These are phyloP conservation scores for Leptura quadrifasciata DNA, from an alignment of 2,888 invertebrate genomes.

Conservation along the genomic window DNA sequence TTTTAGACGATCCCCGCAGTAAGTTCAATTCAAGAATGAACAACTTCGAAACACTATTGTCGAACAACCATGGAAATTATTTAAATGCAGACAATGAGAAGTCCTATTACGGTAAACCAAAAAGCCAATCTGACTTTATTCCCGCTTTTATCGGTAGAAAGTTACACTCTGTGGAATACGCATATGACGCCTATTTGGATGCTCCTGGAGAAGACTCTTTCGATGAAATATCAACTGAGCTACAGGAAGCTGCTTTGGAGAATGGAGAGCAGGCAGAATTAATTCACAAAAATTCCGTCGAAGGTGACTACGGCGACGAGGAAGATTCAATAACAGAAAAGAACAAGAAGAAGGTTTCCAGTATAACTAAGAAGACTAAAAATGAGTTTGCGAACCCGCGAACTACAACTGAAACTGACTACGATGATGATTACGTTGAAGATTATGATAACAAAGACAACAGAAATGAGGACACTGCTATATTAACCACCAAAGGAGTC, in stretches of 20 bases:
- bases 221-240: not conserved
- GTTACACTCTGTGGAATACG: slow-evolving; percentile 53
- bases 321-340: slow-evolving; percentile 55
- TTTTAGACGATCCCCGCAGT: not conserved
- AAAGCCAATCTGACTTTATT: slow-evolving; percentile 39
- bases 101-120: not conserved
- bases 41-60: not conserved
- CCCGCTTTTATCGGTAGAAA: slow-evolving; percentile 49
- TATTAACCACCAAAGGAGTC: not conserved
- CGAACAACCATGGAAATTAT: not conserved
- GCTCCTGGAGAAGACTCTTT: slow-evolving; percentile 40
- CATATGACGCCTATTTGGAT: slow-evolving; percentile 53
- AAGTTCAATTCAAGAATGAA: not conserved
- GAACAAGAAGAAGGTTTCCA: slow-evolving; percentile 40
- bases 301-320: slow-evolving; percentile 62
- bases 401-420: slow-evolving; percentile 51
- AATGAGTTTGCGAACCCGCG: slow-evolving; percentile 56
- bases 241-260: slow-evolving; percentile 1
- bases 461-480: not conserved
- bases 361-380: slow-evolving; percentile 55
- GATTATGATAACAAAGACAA: slow-evolving; percentile 16
- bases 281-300: slow-evolving; percentile 49
- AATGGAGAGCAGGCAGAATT: not conserved
- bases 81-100: not conserved
- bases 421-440: slow-evolving; percentile 52